Conservation (phyloP, 1,140 invertebrate species). For the Drosophila kepulauana region DNA sequence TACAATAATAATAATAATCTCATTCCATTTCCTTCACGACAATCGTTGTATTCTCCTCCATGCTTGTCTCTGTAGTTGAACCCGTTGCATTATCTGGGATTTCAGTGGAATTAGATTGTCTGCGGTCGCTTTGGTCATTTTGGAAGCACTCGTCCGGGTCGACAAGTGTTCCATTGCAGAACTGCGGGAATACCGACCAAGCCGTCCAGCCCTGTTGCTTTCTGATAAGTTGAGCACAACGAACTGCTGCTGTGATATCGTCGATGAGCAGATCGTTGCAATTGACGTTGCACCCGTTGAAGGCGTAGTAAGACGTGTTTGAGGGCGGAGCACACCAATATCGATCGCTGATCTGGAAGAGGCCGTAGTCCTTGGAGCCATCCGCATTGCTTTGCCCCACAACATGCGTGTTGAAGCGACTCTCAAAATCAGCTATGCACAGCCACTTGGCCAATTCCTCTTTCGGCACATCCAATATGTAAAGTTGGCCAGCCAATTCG, state of each 20-base stretch:
- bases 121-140: background rate
- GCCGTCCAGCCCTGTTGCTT: slow-evolving; percentile 88
- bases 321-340: slow-evolving; percentile 78
- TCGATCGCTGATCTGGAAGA: slow-evolving; percentile 84
- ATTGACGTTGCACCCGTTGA: slow-evolving; percentile 79
- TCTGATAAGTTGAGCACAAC: slow-evolving; percentile 68
- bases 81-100: slow-evolving; percentile 1
- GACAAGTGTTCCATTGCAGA: slow-evolving; percentile 82
- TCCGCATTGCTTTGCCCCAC: slow-evolving; percentile 69
- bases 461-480: slow-evolving; percentile 77
- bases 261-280: slow-evolving; percentile 69
- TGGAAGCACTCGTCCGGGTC: slow-evolving; percentile 68
- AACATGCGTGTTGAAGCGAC: slow-evolving; percentile 73
- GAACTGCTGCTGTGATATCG: slow-evolving; percentile 74
- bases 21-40: slow-evolving; percentile 21
- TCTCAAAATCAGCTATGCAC: slow-evolving; percentile 76
- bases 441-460: slow-evolving; percentile 67
- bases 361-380: slow-evolving; percentile 76
- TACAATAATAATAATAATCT: slow-evolving; percentile 20
- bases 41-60: slow-evolving; percentile 25
- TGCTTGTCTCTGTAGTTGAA: background rate
- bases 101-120: background rate
- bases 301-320: slow-evolving; percentile 54
- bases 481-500: slow-evolving; percentile 84
- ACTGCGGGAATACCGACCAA: slow-evolving; percentile 88